Evolutionary conservation across 2,888 invertebrate species (phyloP), one percentile per base, ranked within the genome.

Genomic region (Oligia fasciuncula): DNA sequence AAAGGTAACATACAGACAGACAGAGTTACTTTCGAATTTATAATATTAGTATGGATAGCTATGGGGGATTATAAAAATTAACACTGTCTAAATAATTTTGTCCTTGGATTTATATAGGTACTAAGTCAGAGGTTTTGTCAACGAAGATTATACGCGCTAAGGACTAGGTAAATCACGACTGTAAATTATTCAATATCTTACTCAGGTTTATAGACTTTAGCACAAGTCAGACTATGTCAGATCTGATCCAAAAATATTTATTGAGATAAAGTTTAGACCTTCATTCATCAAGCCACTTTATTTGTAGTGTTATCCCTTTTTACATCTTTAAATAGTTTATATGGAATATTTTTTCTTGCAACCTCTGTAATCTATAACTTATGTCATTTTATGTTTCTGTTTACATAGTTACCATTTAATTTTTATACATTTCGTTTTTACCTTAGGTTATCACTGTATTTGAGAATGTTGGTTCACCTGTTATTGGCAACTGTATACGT

Each of bases 151-250:
- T 54, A 43, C 23, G 8, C 14, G 40, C 67, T 62, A 68, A 54
- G 4, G 19, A 54, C 46, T 72, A n/a, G n/a, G n/a, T n/a, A 40
- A 72, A 74, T 51, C 71, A n/a, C 40, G 46, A 76, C 68, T 73
- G 74, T 63, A 74, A 85, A 85, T 80, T 76, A 73, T 77, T 78
- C 66, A 79, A 67, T 81, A 73, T 60, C 51, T 73, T 57, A 40
- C n/a, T 65, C 1, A 35, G 57, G 49, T 19, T 76, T 57, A 68
- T 4, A 54, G 19, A 46, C 19, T n/a, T 29, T 1, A 67, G 23
- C 23, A 51, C 9, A 72, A 43, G 23, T 29, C 19, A 73, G 6
- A 13, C 17, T 46, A 35, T 13, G 5, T 43, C 19, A 43, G 51
- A 46, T 46, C 19, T 40, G 70, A 23, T 54, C 5, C 17, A 40